Percentiles rank a stretch among this genome's conserved stretches.
Conservation (phyloP, 2,797 vertebrate species). For the Microctenopoma lineatum region DNA sequence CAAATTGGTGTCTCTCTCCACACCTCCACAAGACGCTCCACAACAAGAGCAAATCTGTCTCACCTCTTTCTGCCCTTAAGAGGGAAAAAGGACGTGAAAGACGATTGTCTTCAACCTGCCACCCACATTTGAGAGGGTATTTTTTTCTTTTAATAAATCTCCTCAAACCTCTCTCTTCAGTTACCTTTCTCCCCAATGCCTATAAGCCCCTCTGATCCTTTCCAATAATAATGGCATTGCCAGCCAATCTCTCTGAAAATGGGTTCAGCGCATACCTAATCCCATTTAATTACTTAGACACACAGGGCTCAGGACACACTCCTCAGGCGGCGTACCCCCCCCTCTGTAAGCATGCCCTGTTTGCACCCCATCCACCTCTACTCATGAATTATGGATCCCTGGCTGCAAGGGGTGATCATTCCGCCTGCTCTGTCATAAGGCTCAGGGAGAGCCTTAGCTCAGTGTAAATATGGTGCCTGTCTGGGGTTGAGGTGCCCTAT, state of each 20-base stretch:
- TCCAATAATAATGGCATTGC: constrained; percentile 82
- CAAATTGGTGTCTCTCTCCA: constrained; percentile 37
- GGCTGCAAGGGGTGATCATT: constrained; percentile 81
- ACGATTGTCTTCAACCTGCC: constrained; percentile 74
- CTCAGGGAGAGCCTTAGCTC: constrained; percentile 76
- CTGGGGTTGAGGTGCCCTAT: constrained; percentile 79
- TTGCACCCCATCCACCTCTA: constrained; percentile 80
- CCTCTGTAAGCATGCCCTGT: constrained; percentile 78
- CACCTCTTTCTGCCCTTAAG: constrained; percentile 49
- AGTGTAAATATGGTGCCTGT: constrained; percentile 81
- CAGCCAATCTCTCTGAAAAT: constrained; percentile 84
- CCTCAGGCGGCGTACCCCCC: constrained; percentile 60
- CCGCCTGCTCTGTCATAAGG: constrained; percentile 80
- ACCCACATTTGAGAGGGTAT: constrained; percentile 73
- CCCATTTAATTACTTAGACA: constrained; percentile 84
- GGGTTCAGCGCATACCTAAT: constrained; percentile 84
- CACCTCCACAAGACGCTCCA: constrained; percentile 47
- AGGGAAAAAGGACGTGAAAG: constrained; percentile 53
- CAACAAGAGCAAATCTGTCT: constrained; percentile 39
- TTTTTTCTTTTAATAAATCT: constrained; percentile 81
- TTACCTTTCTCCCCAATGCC: constrained; percentile 83
- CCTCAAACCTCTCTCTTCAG: constrained; percentile 82
- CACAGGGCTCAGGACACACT: constrained; percentile 82
- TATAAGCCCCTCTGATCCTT: constrained; percentile 83
- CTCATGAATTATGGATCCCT: constrained; percentile 84